Evolutionary conservation across 2,113 vertebrate genomes (phyloP).

Genomic region (Oryzias melastigma): DNA sequence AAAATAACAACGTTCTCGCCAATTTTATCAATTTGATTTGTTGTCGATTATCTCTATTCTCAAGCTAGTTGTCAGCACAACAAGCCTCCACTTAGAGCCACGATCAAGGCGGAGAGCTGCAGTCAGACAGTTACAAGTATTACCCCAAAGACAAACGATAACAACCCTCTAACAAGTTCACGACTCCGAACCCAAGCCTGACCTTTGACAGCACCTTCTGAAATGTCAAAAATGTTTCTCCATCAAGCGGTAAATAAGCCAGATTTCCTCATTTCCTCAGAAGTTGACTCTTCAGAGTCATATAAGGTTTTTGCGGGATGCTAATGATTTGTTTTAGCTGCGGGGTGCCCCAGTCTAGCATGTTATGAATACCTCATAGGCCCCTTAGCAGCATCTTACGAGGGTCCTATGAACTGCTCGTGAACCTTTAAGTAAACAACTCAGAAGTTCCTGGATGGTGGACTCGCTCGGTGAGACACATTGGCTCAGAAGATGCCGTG

Average conservation of each 20-base stretch:
- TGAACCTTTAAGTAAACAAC: constrained; percentile 58
- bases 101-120: neutral
- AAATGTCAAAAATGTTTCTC: constrained; percentile 62
- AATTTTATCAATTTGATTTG: constrained; percentile 10
- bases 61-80: constrained; percentile 3
- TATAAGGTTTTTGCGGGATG: constrained; percentile 56
- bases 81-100: neutral
- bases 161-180: neutral
- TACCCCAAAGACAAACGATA: neutral
- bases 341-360: constrained; percentile 41
- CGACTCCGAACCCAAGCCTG: constrained; percentile 14
- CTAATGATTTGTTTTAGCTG: constrained; percentile 72
- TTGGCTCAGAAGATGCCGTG: constrained; percentile 14
- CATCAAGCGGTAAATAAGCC: constrained; percentile 40
- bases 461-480: constrained; percentile 17
- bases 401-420: constrained; percentile 51
- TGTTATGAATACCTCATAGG: constrained; percentile 57
- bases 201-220: constrained; percentile 42
- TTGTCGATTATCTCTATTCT: neutral
- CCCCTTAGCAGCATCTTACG: constrained; percentile 52
- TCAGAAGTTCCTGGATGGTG: constrained; percentile 17
- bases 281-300: constrained; percentile 46
- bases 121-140: neutral
- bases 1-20: constrained; percentile 11
- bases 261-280: constrained; percentile 67